A percentile compares a stretch with the other conserved stretches of the same genome.
Evolutionary conservation across 2,888 invertebrate genomes (phyloP).

Genomic region (Erannis defoliaria): DNA sequence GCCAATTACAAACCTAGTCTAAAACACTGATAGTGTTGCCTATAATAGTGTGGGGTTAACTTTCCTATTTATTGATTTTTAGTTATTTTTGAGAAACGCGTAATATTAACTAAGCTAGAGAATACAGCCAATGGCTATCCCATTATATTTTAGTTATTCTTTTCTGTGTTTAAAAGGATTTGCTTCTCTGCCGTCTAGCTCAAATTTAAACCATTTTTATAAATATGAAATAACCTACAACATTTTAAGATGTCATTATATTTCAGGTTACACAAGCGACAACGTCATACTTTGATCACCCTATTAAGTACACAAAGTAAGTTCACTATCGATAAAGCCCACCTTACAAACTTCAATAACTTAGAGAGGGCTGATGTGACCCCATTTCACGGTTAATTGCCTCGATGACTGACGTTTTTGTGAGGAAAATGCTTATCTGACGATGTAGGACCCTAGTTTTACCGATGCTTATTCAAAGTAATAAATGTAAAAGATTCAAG

Average conservation of each 20-base stretch:
- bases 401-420: slow-evolving; percentile 31
- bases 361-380: slow-evolving; percentile 47
- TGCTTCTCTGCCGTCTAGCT: too few species aligned
- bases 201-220: too few species aligned
- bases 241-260: not conserved
- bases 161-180: too few species aligned
- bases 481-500: not conserved
- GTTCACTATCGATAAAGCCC: slow-evolving; percentile 32
- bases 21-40: too few species aligned
- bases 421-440: slow-evolving; percentile 26
- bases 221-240: too few species aligned
- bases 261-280: not conserved
- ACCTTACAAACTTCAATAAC: slow-evolving; percentile 44
- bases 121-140: too few species aligned
- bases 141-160: too few species aligned
- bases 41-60: too few species aligned
- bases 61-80: too few species aligned
- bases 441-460: slow-evolving; percentile 8
- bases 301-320: slow-evolving; percentile 28
- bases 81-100: too few species aligned
- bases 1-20: too few species aligned
- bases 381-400: slow-evolving; percentile 58
- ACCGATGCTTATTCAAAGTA: not conserved
- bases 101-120: too few species aligned
- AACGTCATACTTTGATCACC: slow-evolving; percentile 22